phyloP scores from a whole-genome alignment of 2,888 invertebrate species.

The Eupithecia tripunctaria region DNA sequence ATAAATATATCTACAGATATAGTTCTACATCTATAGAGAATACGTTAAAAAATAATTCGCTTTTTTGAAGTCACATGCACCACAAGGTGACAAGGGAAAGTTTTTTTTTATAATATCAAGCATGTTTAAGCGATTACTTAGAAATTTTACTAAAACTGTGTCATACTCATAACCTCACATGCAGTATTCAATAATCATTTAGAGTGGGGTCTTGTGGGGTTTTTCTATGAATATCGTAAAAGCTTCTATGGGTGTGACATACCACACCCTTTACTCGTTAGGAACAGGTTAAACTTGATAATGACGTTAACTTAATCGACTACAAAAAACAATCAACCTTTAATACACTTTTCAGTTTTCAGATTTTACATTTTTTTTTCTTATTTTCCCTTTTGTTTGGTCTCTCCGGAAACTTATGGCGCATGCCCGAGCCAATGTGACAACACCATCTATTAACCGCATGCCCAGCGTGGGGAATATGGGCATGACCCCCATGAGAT shows the following conservation, averaged over 20 bases:
- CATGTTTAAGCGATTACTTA: neutral
- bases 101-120: neutral
- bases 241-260: constrained; percentile 43
- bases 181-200: constrained; percentile 32
- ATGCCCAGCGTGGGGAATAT: too few relatives aligned
- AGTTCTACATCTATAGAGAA: too few relatives aligned
- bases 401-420: too few relatives aligned
- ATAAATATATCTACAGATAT: too few relatives aligned
- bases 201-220: constrained; percentile 39
- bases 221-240: constrained; percentile 42
- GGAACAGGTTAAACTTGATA: constrained; percentile 18
- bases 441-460: too few relatives aligned
- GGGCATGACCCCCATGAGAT: too few relatives aligned
- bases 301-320: neutral
- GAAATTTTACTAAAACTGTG: constrained; percentile 3
- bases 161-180: constrained; percentile 17
- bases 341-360: neutral
- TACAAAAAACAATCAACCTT: neutral
- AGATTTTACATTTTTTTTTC: neutral
- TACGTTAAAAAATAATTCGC: too few relatives aligned
- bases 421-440: too few relatives aligned
- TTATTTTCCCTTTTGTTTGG: too few relatives aligned
- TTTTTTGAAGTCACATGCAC: too few relatives aligned
- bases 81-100: too few relatives aligned
- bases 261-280: constrained; percentile 51